Percentiles rank a stretch among this genome's conserved stretches.
Evolutionary conservation across 2,797 vertebrate genomes (phyloP).

Genomic region (Sebastes alutus): DNA sequence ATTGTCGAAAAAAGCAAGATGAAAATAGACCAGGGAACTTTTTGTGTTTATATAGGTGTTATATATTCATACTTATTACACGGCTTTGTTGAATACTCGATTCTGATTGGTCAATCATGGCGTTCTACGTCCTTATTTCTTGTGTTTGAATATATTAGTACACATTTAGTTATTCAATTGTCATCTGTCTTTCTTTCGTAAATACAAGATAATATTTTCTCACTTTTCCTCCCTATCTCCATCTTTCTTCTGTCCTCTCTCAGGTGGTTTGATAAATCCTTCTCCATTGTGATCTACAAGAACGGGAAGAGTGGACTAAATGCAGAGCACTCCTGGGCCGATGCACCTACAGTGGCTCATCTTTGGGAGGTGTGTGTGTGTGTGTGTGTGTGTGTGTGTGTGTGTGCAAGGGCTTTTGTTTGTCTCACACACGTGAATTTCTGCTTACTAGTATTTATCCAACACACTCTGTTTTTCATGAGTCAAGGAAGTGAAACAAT

Average conservation of each 20-base stretch:
- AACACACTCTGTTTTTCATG: neutral
- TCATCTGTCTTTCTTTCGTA: no score
- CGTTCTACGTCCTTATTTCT: no score
- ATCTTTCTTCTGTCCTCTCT: neutral
- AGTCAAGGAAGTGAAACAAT: neutral
- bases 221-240: neutral
- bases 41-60: no score
- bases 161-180: no score
- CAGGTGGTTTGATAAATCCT: constrained; percentile 88
- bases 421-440: neutral
- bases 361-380: constrained; percentile 85
- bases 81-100: no score
- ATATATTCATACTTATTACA: no score
- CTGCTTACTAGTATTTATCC: neutral
- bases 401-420: neutral
- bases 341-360: constrained; percentile 88
- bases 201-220: neutral
- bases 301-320: constrained; percentile 90
- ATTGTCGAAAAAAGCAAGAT: rapidly evolving
- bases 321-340: constrained; percentile 92
- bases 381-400: constrained; percentile 54
- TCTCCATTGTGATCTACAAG: constrained; percentile 89
- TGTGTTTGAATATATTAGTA: no score
- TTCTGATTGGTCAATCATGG: no score
- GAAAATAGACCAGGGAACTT: no score